phyloP scores from a whole-genome alignment of 2,113 vertebrate genomes.

The Microtus ochrogaster region DNA sequence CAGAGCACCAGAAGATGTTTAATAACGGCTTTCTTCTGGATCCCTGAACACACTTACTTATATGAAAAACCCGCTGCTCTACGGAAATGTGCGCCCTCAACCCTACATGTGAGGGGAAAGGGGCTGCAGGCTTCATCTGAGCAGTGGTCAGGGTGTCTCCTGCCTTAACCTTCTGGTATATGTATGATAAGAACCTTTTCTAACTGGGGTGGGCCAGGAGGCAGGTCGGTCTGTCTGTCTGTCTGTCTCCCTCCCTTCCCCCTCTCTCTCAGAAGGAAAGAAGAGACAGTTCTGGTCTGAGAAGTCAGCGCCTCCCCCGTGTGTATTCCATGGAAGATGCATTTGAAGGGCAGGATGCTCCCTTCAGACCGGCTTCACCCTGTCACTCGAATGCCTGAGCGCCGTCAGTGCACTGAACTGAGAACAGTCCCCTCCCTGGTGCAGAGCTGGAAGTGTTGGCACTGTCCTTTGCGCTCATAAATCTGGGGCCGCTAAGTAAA shows the following conservation, averaged over 20 bases:
- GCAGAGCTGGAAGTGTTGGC: not conserved
- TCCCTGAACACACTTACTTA: not conserved
- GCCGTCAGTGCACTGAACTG: not conserved
- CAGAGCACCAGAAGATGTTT: conserved; percentile 29
- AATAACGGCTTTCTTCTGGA: conserved; percentile 39
- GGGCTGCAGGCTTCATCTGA: not conserved
- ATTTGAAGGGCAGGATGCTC: not conserved
- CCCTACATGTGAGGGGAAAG: not conserved
- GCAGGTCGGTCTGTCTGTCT: no score
- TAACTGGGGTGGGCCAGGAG: not conserved
- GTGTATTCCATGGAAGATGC: not conserved
- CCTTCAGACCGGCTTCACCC: not conserved
- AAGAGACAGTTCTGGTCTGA: not conserved
- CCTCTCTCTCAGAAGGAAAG: not conserved
- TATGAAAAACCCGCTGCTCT: not conserved
- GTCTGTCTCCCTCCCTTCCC: no score
- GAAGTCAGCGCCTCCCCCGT: not conserved
- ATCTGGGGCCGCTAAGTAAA: conserved; percentile 19
- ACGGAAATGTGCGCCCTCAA: not conserved
- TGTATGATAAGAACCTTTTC: not conserved
- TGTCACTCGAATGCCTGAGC: not conserved
- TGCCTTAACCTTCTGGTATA: not conserved
- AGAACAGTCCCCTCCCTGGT: not conserved
- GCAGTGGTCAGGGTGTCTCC: not conserved
- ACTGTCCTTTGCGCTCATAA: not conserved